phyloP scores from a whole-genome alignment of 1,140 invertebrate genomes.

The Drosophila watanabei region DNA sequence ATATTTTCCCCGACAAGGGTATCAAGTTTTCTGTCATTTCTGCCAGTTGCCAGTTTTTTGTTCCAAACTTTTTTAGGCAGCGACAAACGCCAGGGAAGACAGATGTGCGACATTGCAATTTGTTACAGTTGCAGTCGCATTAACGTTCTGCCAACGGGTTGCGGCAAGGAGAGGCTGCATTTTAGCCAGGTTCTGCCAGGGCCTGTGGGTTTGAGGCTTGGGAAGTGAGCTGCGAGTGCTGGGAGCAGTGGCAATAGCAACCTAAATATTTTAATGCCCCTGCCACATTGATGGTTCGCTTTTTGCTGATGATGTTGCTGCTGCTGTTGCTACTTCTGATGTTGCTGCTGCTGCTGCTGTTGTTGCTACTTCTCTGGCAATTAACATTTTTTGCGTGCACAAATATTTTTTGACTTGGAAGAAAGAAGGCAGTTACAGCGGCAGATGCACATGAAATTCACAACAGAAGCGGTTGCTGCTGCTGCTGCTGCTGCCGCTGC shows the following conservation, averaged over 20 bases:
- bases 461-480: conserved; percentile 62
- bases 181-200: conserved; percentile 36
- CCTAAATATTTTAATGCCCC: conserved; percentile 82
- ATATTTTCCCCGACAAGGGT: neutral
- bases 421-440: conserved; percentile 56
- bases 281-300: conserved; percentile 78
- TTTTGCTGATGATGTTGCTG: conserved; percentile 64
- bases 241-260: conserved; percentile 57
- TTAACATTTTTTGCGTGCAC: conserved; percentile 84
- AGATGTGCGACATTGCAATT: conserved; percentile 83
- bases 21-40: neutral
- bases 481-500: conserved; percentile 28
- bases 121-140: conserved; percentile 82
- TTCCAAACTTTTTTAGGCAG: conserved; percentile 45
- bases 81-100: conserved; percentile 73
- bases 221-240: conserved; percentile 45
- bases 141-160: conserved; percentile 55
- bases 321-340: conserved; percentile 1
- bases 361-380: conserved; percentile 54
- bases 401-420: conserved; percentile 80
- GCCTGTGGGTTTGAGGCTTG: conserved; percentile 37
- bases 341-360: conserved; percentile 11
- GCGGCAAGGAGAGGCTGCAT: conserved; percentile 17
- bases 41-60: conserved; percentile 22
- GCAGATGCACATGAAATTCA: conserved; percentile 76